Percentiles rank a stretch among this genome's conserved stretches.
Conservation (phyloP, 37 sponge, comb jelly and placozoan species). For the Cliona cf. orientalis region DNA sequence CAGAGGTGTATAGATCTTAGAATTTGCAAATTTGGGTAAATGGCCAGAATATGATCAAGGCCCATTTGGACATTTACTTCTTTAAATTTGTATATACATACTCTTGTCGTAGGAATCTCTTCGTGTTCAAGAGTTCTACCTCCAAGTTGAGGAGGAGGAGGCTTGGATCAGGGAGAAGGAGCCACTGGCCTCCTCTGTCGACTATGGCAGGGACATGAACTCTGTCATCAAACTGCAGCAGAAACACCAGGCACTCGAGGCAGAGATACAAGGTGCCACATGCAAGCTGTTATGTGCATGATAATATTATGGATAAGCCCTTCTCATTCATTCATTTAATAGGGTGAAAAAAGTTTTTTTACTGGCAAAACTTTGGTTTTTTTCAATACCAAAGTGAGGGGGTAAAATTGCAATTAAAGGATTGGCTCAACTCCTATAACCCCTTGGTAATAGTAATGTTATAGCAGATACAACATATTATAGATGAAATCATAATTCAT, state of each 20-base stretch:
- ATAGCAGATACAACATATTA: too few relatives aligned
- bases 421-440: too few relatives aligned
- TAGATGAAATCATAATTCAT: too few relatives aligned
- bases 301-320: too few relatives aligned
- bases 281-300: too few relatives aligned
- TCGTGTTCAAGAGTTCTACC: constrained; percentile 88
- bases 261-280: constrained; percentile 64
- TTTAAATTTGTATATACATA: neutral
- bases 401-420: too few relatives aligned
- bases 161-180: constrained; percentile 95
- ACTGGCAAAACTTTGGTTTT: too few relatives aligned
- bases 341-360: too few relatives aligned
- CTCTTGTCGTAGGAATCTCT: constrained; percentile 57
- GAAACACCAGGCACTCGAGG: constrained; percentile 90
- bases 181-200: constrained; percentile 65
- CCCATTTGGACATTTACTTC: neutral
- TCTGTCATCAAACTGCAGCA: constrained; percentile 79
- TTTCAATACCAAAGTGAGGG: too few relatives aligned
- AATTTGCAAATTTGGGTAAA: neutral
- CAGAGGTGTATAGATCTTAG: neutral
- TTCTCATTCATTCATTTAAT: too few relatives aligned
- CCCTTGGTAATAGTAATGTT: too few relatives aligned
- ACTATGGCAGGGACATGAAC: constrained; percentile 79
- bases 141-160: constrained; percentile 93
- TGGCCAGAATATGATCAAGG: too few relatives aligned